Base-by-base conservation (phyloP, 2,797 vertebrate genomes). In the Falco concolor region DNA sequence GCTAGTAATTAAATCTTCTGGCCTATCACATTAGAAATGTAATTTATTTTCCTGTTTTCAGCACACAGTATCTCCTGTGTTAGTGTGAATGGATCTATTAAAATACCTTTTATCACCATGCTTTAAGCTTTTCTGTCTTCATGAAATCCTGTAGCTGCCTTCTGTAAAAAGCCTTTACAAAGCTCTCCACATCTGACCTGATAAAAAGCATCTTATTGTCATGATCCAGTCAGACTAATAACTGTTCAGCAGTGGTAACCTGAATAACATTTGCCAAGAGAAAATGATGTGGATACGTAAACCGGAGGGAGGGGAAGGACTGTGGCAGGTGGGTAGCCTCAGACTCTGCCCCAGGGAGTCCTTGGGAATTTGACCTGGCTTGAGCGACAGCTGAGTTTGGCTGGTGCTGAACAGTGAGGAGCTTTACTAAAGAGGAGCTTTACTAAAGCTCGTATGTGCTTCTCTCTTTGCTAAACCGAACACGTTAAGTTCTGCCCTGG, bases 1-100 rank as follows among this genome's bases (percentile, higher is more conserved):
- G 50, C 38, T 92, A 44, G 44, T 79, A 86, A 94, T 95, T 92
- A 89, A 87, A 59, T 83, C 36, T 82, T 79, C 65, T 84, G 65
- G 20, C 54, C 40, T 84, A 34, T 72, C 73, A 14, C 64, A n/a
- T 67, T 90, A 68, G 67, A 65, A 91, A 79, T 57, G 22, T 44
- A 40, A 61, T 93, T 2, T 64, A 68, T 78, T 92, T 78, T 27
- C 9, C 44, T 30, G 53, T 68, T 92, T 91, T 75, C 45, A 75
- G 32, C 38, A 54, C 44, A 22, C 38, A 13, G 24, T 40, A 40
- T 70, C 49, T 92, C 12, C 28, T 89, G 12, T 72, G n/a, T 63
- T 88, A 61, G 54, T 67, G 25, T 49, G 54, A 75, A 36, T 63
- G 28, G n/a, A 38, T 92, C 61, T 94, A 38, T 84, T 86, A 81